phyloP scores from a whole-genome alignment of 1,140 invertebrate species.

The Eubasilissa regina region DNA sequence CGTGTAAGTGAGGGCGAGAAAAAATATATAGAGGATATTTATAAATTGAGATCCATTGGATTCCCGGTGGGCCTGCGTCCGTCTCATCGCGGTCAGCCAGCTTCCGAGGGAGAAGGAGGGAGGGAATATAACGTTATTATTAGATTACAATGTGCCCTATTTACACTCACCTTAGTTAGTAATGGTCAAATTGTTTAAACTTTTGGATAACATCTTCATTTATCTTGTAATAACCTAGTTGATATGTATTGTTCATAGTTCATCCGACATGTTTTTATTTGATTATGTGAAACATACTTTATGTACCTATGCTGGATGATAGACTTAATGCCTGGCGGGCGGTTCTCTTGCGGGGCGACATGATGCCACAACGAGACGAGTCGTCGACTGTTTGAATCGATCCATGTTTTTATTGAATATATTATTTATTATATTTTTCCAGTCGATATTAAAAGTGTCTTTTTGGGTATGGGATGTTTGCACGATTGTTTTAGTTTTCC shows the following conservation, averaged over 20 bases:
- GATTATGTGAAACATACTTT: slow-evolving; percentile 58
- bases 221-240: slow-evolving; percentile 45
- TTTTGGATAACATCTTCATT: slow-evolving; percentile 30
- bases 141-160: slow-evolving; percentile 61
- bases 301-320: slow-evolving; percentile 59
- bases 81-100: slow-evolving; percentile 18
- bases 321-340: slow-evolving; percentile 10
- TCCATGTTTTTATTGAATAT: neutral
- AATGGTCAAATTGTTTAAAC: slow-evolving; percentile 37
- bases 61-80: slow-evolving; percentile 3
- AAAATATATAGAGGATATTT: neutral
- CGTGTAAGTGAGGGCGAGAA: neutral
- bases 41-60: neutral
- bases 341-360: slow-evolving; percentile 5
- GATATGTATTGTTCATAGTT: slow-evolving; percentile 42
- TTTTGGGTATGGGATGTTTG: neutral
- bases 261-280: slow-evolving; percentile 39
- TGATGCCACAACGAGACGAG: neutral
- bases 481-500: neutral
- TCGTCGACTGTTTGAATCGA: neutral
- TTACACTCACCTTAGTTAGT: slow-evolving; percentile 59
- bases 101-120: slow-evolving; percentile 40
- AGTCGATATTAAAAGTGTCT: neutral
- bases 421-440: neutral
- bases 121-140: slow-evolving; percentile 49